A percentile compares a stretch with the other conserved stretches of the same genome.
phyloP scores from a whole-genome alignment of 2,797 vertebrate genomes.

The Smutsia temminckii region DNA sequence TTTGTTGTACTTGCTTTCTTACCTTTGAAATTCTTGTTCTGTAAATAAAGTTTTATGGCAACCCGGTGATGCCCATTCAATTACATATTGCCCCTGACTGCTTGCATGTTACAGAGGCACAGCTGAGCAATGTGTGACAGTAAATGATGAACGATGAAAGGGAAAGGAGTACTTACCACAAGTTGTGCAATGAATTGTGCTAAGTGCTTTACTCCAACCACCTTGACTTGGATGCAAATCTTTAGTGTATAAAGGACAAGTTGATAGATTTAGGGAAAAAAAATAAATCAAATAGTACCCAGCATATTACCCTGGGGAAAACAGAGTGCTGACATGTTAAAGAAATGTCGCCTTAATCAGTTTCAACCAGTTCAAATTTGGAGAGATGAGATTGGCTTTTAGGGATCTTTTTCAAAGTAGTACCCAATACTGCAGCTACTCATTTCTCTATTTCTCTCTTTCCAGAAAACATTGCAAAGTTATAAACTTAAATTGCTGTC shows the following conservation, averaged over 20 bases:
- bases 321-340: not conserved
- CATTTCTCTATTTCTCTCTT: not conserved
- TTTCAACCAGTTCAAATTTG: not conserved
- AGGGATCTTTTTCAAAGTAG: not conserved
- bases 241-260: not conserved
- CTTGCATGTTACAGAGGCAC: not conserved
- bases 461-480: conserved; percentile 53
- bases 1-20: not conserved
- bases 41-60: not conserved
- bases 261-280: not conserved
- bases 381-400: not conserved
- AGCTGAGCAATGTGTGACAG: not conserved
- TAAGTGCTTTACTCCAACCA: not conserved
- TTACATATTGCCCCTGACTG: not conserved
- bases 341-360: not conserved
- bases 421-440: not conserved
- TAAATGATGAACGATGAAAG: not conserved
- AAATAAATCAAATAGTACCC: not conserved
- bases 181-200: not conserved
- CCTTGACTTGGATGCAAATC: not conserved
- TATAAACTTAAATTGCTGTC: conserved; percentile 68
- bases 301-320: not conserved
- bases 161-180: not conserved
- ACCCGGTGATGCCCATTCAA: not conserved
- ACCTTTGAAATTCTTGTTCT: not conserved